phyloP scores from a whole-genome alignment of 37 sponge, comb jelly and placozoan genomes.

The Aplysina aerophoba region DNA sequence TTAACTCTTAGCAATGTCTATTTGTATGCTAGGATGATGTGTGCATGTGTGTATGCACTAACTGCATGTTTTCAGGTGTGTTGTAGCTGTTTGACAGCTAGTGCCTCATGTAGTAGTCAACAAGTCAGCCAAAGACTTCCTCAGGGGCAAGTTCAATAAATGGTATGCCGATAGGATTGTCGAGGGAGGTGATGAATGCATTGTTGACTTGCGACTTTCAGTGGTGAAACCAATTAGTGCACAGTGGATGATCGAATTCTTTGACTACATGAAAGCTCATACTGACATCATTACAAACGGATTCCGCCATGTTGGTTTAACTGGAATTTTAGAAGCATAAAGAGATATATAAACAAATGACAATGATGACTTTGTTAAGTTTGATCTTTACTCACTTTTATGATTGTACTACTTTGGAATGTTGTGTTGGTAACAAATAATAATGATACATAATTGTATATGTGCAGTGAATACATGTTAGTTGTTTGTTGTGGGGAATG shows the following conservation, averaged over 20 bases:
- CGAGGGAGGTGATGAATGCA: neutral
- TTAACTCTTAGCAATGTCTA: too few relatives aligned
- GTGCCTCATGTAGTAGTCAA: slow-evolving; percentile 66
- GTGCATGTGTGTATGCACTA: too few relatives aligned
- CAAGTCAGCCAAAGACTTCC: slow-evolving; percentile 56
- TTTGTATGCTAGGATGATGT: too few relatives aligned
- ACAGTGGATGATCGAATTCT: slow-evolving; percentile 24
- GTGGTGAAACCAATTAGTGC: neutral
- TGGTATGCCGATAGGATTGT: slow-evolving; percentile 57
- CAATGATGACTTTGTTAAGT: too few relatives aligned
- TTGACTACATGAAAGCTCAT: slow-evolving; percentile 19
- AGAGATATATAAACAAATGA: too few relatives aligned
- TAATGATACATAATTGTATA: neutral
- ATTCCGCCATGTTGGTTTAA: slow-evolving; percentile 30
- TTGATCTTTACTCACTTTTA: neutral
- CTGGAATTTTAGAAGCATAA: too few relatives aligned
- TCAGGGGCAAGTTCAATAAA: slow-evolving; percentile 38
- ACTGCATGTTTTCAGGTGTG: too few relatives aligned
- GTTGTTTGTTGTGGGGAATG: slow-evolving; percentile 24
- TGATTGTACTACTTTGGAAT: neutral
- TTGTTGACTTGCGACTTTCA: neutral
- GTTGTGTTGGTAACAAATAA: neutral
- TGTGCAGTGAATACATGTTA: slow-evolving; percentile 4
- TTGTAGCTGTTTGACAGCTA: too few relatives aligned
- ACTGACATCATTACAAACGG: slow-evolving; percentile 20